phyloP scores from a whole-genome alignment of 1,140 invertebrate genomes.

The Ceratina australensis region DNA sequence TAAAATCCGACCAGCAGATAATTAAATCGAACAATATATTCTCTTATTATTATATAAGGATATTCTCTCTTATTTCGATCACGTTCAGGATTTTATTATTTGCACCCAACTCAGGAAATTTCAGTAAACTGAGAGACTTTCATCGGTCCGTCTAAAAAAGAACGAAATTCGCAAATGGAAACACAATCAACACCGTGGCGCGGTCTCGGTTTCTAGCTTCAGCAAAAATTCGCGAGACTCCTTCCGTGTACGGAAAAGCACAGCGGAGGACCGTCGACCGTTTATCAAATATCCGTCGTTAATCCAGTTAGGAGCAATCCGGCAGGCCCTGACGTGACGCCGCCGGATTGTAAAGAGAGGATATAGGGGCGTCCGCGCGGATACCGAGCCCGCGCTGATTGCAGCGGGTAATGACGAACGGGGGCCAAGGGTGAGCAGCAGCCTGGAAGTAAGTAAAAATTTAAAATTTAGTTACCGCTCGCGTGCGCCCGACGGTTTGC shows the following conservation, averaged over 20 bases:
- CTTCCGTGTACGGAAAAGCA: background rate
- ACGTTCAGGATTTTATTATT: no score
- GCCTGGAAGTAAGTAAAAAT: constrained; percentile 81
- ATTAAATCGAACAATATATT: no score
- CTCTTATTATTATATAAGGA: no score
- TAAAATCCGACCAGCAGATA: no score
- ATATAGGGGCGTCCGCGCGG: constrained; percentile 41
- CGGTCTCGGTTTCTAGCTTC: background rate
- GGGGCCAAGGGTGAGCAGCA: constrained; percentile 77
- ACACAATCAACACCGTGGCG: no score
- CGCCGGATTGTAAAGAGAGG: constrained; percentile 67
- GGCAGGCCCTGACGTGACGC: constrained; percentile 46
- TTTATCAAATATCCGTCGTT: constrained; percentile 77
- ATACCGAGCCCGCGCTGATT: constrained; percentile 73
- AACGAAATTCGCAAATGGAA: background rate
- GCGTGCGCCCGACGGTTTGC: constrained; percentile 66
- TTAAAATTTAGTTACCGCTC: constrained; percentile 80
- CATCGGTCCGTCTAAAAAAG: background rate
- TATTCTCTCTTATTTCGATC: no score
- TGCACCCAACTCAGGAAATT: no score
- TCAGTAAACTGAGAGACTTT: no score
- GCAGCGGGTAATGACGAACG: constrained; percentile 78
- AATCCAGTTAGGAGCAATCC: constrained; percentile 75
- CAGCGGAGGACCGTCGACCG: constrained; percentile 60
- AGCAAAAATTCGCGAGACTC: constrained; percentile 11